Evolutionary conservation across 2,113 vertebrate species (phyloP), one percentile per base, ranked within the genome.

Genomic region (Calonectris borealis): DNA sequence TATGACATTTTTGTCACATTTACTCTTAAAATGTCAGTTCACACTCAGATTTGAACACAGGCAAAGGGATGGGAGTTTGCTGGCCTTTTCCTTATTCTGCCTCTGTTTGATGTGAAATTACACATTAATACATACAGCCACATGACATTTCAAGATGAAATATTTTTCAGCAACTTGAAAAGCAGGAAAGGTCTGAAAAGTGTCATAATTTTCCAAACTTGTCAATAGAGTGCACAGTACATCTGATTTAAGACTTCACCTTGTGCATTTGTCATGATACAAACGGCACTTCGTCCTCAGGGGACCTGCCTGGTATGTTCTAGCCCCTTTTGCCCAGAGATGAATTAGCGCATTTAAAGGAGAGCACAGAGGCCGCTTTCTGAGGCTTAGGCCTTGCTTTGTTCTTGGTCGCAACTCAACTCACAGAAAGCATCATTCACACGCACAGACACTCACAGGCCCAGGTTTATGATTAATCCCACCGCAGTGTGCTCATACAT

Each of bases 361-460:
- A 94, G 95, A 98, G 96, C 87, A 98, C 98, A 98, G 98, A 98
- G 96, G 76, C 92, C n/a, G 68, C 94, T 97, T 98, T 98, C 96
- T 98, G 90, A 97, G 78, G 38, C 54, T 96, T 68, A 93, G 96
- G 75, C 84, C 94, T 95, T 38, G 98, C 95, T 98, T 98, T 98
- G 94, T 97, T 97, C 94, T 94, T 96, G 86, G 95, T 95, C 34
- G 10, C 92, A 97, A 91, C 92, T 98, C 93, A 94, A 10, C 90
- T 97, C 96, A 98, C 97, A 98, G 97, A 98, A 96, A 97, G 94
- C 97, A 97, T 97, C 97, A 98, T 98, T 98, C 98, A 98, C 97
- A 82, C 9, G 11, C 90, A 73, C 70, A 95, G 96, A 97, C 95
- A 96, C 92, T 93, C 93, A 29, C 48, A 73, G 91, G 80, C 58